Base-by-base conservation (phyloP, 2,113 vertebrate species). In the Ceyx margarethae region DNA sequence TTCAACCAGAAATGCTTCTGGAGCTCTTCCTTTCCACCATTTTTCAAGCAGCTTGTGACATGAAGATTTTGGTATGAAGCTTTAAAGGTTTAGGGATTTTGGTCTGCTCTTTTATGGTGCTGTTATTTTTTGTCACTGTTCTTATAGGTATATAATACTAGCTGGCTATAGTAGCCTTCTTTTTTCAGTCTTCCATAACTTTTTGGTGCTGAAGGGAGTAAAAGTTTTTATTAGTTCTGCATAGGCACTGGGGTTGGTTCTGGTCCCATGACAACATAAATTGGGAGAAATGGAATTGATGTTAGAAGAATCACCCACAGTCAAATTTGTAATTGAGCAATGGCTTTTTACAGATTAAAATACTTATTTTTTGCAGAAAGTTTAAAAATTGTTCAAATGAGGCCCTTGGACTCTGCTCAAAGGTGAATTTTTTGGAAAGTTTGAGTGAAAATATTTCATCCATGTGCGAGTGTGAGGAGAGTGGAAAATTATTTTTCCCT, bases 361-460 rank as follows among this genome's bases (percentile, higher is more conserved):
- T 75, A 76, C 60, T 87, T 94, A 71, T 79, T 91, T 66, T 89
- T 89, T 56, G 35, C 73, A 93, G 69, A 94, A 85, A 76, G 77
- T 68, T 88, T 90, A 29, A 21, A 64, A 84, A 89, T 58, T 64
- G 26, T 90, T 86, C 69, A 66, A 91, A 64, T 51, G 53, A 57
- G n/a, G 67, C 73, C 57, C 62, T 68, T 91, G 91, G 85, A 84
- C 58, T 88, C 15, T 50, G 26, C 75, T 94, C 73, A 76, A 80
- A 89, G 75, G 60, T 89, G 51, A 78, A 61, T 81, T 92, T 96
- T 94, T 93, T 92, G 31, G 92, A 91, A 95, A 91, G 68, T 85
- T 33, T 84, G 66, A 95, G 75, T 0, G 0, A 92, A 91, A 95
- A 76, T 66, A 51, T 94, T 93, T 95, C 51, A 91, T 85, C 90